Evolutionary conservation across 2,888 invertebrate species (phyloP), one percentile per base, ranked within the genome.

Genomic region (Punctoribates punctum): DNA sequence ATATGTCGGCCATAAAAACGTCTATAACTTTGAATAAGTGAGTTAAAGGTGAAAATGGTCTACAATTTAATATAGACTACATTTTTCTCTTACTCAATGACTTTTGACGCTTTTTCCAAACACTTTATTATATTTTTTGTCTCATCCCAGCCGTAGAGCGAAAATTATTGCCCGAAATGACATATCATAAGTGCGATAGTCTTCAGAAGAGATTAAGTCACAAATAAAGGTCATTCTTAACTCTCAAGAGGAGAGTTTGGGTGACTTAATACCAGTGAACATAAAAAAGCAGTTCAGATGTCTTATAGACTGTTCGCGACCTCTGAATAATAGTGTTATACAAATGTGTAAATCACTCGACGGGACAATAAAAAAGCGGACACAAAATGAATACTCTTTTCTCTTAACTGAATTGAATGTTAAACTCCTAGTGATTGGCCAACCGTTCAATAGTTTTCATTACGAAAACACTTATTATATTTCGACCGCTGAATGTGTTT

Each of bases 341-440:
- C 20, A 65, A 67, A 67, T 67, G 60, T 42, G 42, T 67, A 67
- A 67, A 67, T 67, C 67, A 67, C 67, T 67, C 67, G 67, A 42
- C 67, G 67, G 67, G 67, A 67, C 67, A 67, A 67, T 67, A 38
- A 67, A 60, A 34, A 67, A 13, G 38, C 34, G 67, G 42, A 42
- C 38, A 67, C 38, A 42, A 42, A 67, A 67, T 11, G 38, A 29
- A 67, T 17, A 38, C 38, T 25, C 27, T 60, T 4, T 60, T 27
- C n/a, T 5, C 1, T 17, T 51, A 15, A 60, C 3, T 60, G 51
- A 2, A n/a, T 51, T 51, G 20, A 60, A 17, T 27, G 29, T 29
- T 23, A 27, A 60, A 13, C 60, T 27, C 60, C 60, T 27, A 60
- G 29, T 27, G 60, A 60, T 60, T 60, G 27, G 15, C 27, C 27